These are phyloP conservation scores for Leptopterna dolabrata DNA, from an alignment of 2,888 invertebrate genomes.

Conservation along the genomic window DNA sequence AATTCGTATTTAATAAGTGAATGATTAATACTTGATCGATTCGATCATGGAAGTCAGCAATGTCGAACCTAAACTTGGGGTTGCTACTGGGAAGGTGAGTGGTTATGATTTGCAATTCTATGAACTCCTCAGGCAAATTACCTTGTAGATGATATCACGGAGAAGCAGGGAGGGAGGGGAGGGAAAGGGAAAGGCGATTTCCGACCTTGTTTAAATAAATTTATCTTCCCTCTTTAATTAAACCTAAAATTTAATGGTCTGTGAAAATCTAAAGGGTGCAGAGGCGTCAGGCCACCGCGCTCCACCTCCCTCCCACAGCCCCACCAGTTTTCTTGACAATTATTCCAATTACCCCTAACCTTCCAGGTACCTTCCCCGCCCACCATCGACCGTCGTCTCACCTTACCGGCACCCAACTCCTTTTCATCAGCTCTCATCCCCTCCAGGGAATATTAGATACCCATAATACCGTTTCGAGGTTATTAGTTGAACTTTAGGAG, in stretches of 20 bases:
- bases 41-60: background rate
- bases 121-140: constrained; percentile 24
- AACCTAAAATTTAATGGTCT: constrained; percentile 43
- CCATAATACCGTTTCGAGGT: background rate
- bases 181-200: constrained; percentile 1
- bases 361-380: background rate
- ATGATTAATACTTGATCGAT: background rate
- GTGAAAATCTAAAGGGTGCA: constrained; percentile 31
- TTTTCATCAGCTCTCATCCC: background rate
- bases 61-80: background rate
- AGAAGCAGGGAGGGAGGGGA: background rate
- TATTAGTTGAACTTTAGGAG: background rate
- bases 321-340: background rate
- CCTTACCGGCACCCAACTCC: background rate
- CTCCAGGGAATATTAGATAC: background rate
- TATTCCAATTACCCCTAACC: constrained; percentile 16
- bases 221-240: constrained; percentile 35
- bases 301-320: no score
- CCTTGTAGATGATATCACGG: constrained; percentile 34
- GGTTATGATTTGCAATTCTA: constrained; percentile 37
- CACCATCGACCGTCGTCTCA: background rate
- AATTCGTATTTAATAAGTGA: background rate
- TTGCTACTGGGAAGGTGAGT: background rate
- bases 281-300: background rate
- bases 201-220: constrained; percentile 36